A percentile compares a stretch with the other conserved stretches of the same genome.
These are phyloP conservation scores for Rhinichthys klamathensis DNA, from an alignment of 2,113 vertebrate genomes.

Conservation along the genomic window DNA sequence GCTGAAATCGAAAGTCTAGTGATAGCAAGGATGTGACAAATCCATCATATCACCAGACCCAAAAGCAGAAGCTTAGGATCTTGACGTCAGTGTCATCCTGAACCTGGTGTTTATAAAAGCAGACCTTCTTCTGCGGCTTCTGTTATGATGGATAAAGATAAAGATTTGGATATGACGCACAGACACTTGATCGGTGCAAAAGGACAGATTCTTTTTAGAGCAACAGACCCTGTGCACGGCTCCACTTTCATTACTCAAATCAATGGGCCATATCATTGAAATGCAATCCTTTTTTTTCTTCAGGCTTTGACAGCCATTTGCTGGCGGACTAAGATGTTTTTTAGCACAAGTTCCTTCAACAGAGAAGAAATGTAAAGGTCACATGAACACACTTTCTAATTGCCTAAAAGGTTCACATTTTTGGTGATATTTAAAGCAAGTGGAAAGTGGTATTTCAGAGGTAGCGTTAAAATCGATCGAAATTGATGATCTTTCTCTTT, in stretches of 20 bases:
- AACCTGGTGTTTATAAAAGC: not conserved
- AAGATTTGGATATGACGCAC: not conserved
- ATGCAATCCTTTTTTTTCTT: constrained; percentile 69
- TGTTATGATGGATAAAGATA: not conserved
- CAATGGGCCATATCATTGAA: constrained; percentile 75
- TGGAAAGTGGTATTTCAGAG: not conserved
- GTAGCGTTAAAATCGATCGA: not conserved
- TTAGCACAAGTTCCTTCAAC: constrained; percentile 45
- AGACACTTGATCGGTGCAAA: not conserved
- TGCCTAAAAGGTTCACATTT: not conserved
- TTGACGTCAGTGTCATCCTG: not conserved
- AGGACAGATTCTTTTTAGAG: constrained; percentile 28
- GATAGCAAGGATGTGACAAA: constrained; percentile 51
- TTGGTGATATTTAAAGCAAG: constrained; percentile 4
- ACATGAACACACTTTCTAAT: constrained; percentile 32
- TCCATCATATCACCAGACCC: not conserved
- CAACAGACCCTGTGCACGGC: constrained; percentile 58
- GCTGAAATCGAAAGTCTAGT: constrained; percentile 74
- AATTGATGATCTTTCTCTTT: not conserved
- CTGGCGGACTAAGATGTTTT: constrained; percentile 67
- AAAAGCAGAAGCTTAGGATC: not conserved
- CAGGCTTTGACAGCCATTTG: constrained; percentile 52
- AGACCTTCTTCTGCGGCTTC: not conserved
- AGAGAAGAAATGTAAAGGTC: not conserved
- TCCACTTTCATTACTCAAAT: constrained; percentile 74